Conservation (phyloP, 2,113 vertebrate species). For the Piprites chloris region DNA sequence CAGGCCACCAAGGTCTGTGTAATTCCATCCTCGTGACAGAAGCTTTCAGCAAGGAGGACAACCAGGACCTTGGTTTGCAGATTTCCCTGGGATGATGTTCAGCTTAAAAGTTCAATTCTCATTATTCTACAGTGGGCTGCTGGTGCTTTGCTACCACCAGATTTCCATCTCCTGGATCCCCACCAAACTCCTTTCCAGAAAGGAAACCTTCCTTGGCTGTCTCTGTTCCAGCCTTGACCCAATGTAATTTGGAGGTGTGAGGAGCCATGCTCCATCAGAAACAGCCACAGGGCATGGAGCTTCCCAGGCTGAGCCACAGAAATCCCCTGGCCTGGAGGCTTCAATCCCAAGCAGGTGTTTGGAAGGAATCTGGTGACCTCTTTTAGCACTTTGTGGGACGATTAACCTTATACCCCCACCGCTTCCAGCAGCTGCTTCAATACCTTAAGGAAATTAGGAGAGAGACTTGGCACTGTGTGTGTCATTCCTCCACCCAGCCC, state of each 20-base stretch:
- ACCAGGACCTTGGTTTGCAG: not conserved
- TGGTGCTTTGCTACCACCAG: not conserved
- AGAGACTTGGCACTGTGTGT: not conserved
- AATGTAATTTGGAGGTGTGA: not conserved
- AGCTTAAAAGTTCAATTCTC: not conserved
- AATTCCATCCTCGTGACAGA: not conserved
- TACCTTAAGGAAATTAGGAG: slow-evolving; percentile 2
- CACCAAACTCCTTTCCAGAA: not conserved
- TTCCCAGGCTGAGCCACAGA: not conserved
- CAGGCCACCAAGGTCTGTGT: not conserved
- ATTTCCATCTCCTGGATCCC: not conserved
- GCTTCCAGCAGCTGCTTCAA: slow-evolving; percentile 21
- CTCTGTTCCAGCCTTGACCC: not conserved
- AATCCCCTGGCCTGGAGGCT: not conserved
- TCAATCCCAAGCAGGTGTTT: not conserved
- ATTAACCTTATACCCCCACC: slow-evolving; percentile 31
- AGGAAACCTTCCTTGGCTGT: not conserved
- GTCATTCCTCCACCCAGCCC: not conserved
- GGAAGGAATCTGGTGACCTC: slow-evolving; percentile 18
- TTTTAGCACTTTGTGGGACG: slow-evolving; percentile 12
- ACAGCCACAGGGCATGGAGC: not conserved
- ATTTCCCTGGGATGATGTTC: not conserved
- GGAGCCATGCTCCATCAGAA: not conserved
- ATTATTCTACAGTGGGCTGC: not conserved
- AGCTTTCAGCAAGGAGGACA: not conserved